A percentile compares a stretch with the other conserved stretches of the same genome.
Conservation (phyloP, 2,113 vertebrate species). For the Phaetusa simplex region DNA sequence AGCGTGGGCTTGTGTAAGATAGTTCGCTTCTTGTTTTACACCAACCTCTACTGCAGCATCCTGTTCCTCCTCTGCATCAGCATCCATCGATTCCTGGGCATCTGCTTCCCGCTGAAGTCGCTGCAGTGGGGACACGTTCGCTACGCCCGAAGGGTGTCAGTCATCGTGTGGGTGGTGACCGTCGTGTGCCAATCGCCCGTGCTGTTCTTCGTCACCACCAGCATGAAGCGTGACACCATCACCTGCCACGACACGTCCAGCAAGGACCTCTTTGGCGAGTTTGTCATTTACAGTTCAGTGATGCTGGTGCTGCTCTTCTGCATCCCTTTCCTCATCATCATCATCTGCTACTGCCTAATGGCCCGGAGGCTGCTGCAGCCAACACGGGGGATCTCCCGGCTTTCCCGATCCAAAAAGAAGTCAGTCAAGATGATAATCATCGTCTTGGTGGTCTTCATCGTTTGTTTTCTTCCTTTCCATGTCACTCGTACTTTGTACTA, state of each 20-base stretch:
- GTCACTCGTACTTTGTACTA: slow-evolving; percentile 93
- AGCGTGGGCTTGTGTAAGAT: slow-evolving; percentile 87
- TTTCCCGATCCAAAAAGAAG: slow-evolving; percentile 85
- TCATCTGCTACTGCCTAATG: slow-evolving; percentile 91
- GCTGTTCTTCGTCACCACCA: slow-evolving; percentile 89
- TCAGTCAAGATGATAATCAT: slow-evolving; percentile 94
- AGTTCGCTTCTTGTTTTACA: slow-evolving; percentile 94
- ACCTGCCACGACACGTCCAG: slow-evolving; percentile 93
- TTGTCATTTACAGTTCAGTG: slow-evolving; percentile 87
- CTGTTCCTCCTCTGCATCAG: slow-evolving; percentile 96
- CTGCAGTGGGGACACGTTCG: slow-evolving; percentile 84
- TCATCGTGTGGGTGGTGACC: slow-evolving; percentile 80
- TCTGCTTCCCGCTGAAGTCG: slow-evolving; percentile 87
- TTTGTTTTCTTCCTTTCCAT: slow-evolving; percentile 96
- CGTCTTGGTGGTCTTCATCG: slow-evolving; percentile 85
- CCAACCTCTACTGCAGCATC: slow-evolving; percentile 95
- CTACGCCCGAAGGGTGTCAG: slow-evolving; percentile 80
- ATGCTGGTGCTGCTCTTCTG: slow-evolving; percentile 88
- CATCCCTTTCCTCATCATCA: slow-evolving; percentile 86
- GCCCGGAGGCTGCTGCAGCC: slow-evolving; percentile 82
- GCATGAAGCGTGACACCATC: slow-evolving; percentile 44
- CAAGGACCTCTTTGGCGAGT: slow-evolving; percentile 84
- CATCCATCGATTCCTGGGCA: slow-evolving; percentile 88
- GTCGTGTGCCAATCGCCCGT: slow-evolving; percentile 85
- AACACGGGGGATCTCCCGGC: slow-evolving; percentile 59